Percentiles rank a stretch among this genome's conserved stretches.
phyloP scores from a whole-genome alignment of 1,140 invertebrate genomes.

The Rhagoletis zephyria region DNA sequence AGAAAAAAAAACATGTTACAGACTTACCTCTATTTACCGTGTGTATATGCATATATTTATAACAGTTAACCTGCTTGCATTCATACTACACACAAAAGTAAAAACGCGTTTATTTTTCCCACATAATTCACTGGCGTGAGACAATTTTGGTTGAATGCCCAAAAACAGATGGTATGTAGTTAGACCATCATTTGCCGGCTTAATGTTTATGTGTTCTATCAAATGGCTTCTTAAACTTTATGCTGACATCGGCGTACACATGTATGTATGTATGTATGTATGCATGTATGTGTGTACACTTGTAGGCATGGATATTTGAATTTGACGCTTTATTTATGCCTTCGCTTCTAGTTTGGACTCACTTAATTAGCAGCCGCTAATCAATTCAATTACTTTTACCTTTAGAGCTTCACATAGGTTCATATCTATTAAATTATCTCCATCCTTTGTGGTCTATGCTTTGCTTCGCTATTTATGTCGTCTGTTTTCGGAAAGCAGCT shows the following conservation, averaged over 20 bases:
- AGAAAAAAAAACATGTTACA: no score
- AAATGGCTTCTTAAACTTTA: no score
- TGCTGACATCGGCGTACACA: not conserved
- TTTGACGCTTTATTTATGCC: not conserved
- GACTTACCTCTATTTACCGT: no score
- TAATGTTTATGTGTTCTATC: no score
- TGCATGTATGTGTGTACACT: not conserved
- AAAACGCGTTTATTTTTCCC: constrained; percentile 23
- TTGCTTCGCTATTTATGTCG: no score
- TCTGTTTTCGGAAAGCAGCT: not conserved
- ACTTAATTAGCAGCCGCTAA: constrained; percentile 14
- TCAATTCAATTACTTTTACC: constrained; percentile 42
- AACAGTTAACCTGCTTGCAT: not conserved
- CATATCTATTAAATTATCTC: not conserved
- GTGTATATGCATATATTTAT: no score
- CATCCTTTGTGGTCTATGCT: no score
- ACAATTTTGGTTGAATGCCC: constrained; percentile 36
- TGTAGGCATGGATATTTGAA: not conserved
- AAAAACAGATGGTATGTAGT: not conserved
- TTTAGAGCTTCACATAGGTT: no score
- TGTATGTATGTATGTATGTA: not conserved
- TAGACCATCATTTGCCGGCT: not conserved
- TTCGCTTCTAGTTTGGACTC: not conserved
- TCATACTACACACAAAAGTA: not conserved
- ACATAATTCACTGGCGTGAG: constrained; percentile 27